Evolutionary conservation across 2,113 vertebrate species (phyloP).

Genomic region (Mesoclemmys tuberculata): DNA sequence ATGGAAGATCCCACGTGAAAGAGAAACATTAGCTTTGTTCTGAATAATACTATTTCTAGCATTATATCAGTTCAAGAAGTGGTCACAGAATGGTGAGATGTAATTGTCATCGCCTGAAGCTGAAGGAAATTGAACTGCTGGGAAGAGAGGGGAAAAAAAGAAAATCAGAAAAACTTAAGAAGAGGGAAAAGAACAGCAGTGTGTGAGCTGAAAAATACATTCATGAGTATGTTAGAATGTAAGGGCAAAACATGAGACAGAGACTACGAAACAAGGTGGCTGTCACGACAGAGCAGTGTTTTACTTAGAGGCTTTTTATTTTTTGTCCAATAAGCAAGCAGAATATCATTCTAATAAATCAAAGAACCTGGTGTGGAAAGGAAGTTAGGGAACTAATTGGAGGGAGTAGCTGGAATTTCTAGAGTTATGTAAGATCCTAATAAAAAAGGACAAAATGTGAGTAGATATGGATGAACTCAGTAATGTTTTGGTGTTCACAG

Average conservation of each 20-base stretch:
- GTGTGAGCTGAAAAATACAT: neutral
- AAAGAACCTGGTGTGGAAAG: neutral
- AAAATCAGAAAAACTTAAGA: neutral
- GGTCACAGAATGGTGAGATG: neutral
- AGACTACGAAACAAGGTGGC: neutral
- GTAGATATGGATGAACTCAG: neutral
- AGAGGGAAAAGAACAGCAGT: neutral
- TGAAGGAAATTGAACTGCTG: neutral
- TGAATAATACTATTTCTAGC: constrained; percentile 15
- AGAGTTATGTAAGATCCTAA: neutral
- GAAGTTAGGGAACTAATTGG: neutral
- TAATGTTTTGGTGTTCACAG: neutral
- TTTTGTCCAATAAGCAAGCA: neutral
- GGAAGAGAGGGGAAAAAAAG: neutral
- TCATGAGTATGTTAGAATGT: neutral
- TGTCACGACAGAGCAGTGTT: neutral
- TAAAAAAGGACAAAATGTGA: neutral
- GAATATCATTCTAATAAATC: neutral
- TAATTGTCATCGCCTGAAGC: constrained; percentile 38
- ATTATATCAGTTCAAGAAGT: neutral
- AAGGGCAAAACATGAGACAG: constrained; percentile 2
- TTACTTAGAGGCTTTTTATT: constrained; percentile 26
- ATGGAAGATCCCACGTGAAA: constrained; percentile 50
- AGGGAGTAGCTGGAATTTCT: neutral
- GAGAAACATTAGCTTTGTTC: constrained; percentile 41